phyloP scores from a whole-genome alignment of 2,888 invertebrate species.

The Osmoderma eremita region DNA sequence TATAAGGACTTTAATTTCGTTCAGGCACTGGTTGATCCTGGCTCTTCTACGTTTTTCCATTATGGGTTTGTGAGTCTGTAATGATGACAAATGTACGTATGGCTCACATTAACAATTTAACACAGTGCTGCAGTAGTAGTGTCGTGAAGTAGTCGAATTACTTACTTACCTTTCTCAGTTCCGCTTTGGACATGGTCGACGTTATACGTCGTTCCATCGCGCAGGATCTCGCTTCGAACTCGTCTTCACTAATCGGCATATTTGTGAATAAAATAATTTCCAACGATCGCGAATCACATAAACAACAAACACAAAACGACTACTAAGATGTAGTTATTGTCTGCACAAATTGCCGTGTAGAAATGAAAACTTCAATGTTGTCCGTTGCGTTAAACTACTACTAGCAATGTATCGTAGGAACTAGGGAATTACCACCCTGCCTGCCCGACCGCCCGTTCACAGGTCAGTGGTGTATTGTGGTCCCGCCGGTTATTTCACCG shows the following conservation, averaged over 20 bases:
- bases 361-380: too few relatives aligned
- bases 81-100: not conserved
- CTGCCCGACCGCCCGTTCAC: conserved; percentile 47
- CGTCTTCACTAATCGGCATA: conserved; percentile 75
- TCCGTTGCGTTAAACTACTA: too few relatives aligned
- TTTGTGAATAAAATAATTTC: too few relatives aligned
- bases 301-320: too few relatives aligned
- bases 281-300: too few relatives aligned
- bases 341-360: too few relatives aligned
- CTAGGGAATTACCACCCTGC: not conserved
- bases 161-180: conserved; percentile 76
- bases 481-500: conserved; percentile 35
- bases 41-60: conserved; percentile 95
- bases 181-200: conserved; percentile 74
- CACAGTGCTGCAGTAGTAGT: not conserved
- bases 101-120: not conserved
- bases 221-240: conserved; percentile 63
- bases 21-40: conserved; percentile 91
- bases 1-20: conserved; percentile 89
- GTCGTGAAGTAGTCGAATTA: not conserved
- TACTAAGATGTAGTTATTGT: too few relatives aligned
- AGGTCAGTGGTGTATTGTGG: conserved; percentile 48
- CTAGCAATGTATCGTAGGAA: not conserved
- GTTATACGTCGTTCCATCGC: conserved; percentile 66
- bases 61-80: conserved; percentile 93